These are phyloP conservation scores for Agriotes lineatus DNA, from an alignment of 2,888 invertebrate species.

Conservation along the genomic window DNA sequence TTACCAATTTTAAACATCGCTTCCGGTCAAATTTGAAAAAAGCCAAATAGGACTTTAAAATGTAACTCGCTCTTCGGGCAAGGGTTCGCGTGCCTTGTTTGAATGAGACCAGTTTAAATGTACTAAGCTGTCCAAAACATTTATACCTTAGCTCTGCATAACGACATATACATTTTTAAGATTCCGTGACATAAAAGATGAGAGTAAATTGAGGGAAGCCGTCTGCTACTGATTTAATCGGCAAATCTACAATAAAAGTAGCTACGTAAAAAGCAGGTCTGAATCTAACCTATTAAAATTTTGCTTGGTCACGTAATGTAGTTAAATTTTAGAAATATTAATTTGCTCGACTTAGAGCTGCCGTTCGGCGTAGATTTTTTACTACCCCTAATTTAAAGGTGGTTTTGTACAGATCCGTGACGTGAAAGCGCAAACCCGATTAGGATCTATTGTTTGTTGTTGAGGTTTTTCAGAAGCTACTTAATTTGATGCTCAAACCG, in stretches of 20 bases:
- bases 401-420: slow-evolving; percentile 56
- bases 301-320: slow-evolving; percentile 47
- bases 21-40: slow-evolving; percentile 11
- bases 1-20: slow-evolving; percentile 12
- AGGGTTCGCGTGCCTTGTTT: slow-evolving; percentile 35
- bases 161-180: not conserved
- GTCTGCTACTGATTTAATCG: not conserved
- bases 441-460: slow-evolving; percentile 51
- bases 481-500: slow-evolving; percentile 39
- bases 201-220: not conserved
- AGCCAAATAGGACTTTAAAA: slow-evolving; percentile 25
- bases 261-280: no score
- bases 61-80: slow-evolving; percentile 27
- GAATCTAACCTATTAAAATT: slow-evolving; percentile 1
- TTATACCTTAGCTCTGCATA: not conserved
- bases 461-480: slow-evolving; percentile 37
- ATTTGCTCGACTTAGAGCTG: slow-evolving; percentile 50
- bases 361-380: slow-evolving; percentile 52
- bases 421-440: slow-evolving; percentile 59
- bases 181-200: not conserved
- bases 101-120: slow-evolving; percentile 19
- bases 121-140: slow-evolving; percentile 17
- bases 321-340: slow-evolving; percentile 54
- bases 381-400: slow-evolving; percentile 59
- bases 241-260: no score